phyloP scores from a whole-genome alignment of 2,113 vertebrate species.

The Etheostoma spectabile region DNA sequence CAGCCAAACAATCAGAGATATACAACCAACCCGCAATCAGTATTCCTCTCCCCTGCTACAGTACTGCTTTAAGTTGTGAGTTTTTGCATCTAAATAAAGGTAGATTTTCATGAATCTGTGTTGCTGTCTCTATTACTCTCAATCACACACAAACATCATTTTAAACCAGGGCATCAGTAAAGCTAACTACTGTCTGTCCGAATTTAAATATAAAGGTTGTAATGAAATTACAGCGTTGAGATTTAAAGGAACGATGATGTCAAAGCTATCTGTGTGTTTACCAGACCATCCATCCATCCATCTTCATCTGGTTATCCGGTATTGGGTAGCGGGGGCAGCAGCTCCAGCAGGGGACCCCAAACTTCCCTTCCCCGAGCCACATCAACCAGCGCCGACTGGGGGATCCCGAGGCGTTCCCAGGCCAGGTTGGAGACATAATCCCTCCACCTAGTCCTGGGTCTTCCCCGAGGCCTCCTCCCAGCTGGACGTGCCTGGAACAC shows the following conservation, averaged over 20 bases:
- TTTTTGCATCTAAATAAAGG: conserved; percentile 86
- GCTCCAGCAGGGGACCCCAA: too few species aligned
- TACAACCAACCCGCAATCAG: conserved; percentile 79
- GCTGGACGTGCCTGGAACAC: too few species aligned
- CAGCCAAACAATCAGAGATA: conserved; percentile 59
- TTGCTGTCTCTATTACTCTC: conserved; percentile 9
- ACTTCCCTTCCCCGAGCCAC: too few species aligned
- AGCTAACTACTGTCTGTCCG: neutral
- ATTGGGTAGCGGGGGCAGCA: too few species aligned
- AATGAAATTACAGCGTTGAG: neutral
- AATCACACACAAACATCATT: neutral
- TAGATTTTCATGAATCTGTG: conserved; percentile 80
- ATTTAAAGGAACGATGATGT: neutral
- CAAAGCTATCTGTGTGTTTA: neutral
- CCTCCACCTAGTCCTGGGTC: too few species aligned
- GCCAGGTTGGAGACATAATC: too few species aligned
- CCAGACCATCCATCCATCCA: too few species aligned
- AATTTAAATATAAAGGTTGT: neutral
- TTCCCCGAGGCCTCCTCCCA: too few species aligned
- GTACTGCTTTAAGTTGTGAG: conserved; percentile 82
- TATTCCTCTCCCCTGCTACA: conserved; percentile 78
- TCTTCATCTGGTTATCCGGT: too few species aligned
- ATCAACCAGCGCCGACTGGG: too few species aligned
- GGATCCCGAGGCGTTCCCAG: too few species aligned
- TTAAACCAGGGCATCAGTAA: neutral